Percentiles rank a stretch among this genome's conserved stretches.
Conservation (phyloP, 2,797 vertebrate genomes). For the Aldrovandia affinis region DNA sequence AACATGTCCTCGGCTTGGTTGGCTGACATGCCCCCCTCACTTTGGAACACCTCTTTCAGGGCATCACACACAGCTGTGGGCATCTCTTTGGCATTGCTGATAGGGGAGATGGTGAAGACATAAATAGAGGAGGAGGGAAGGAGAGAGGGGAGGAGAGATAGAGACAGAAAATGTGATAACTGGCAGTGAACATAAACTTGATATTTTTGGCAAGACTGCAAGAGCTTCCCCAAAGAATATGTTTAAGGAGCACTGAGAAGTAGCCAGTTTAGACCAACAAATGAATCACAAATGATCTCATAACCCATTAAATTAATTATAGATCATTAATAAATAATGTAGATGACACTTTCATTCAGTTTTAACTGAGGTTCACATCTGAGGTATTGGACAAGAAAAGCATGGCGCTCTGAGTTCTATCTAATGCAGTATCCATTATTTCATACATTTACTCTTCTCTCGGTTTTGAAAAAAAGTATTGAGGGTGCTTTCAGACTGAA, state of each 20-base stretch:
- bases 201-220: background rate
- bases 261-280: slow-evolving; percentile 2
- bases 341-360: too few relatives aligned
- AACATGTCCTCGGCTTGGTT: slow-evolving; percentile 76
- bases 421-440: background rate
- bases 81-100: slow-evolving; percentile 90
- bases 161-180: background rate
- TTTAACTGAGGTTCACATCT: background rate
- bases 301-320: background rate
- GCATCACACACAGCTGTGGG: slow-evolving; percentile 79
- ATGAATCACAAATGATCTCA: background rate
- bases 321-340: too few relatives aligned
- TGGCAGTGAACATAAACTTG: background rate
- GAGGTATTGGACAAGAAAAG: background rate
- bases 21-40: slow-evolving; percentile 74
- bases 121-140: background rate
- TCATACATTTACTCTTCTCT: background rate
- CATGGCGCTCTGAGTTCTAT: background rate
- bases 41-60: slow-evolving; percentile 73
- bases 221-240: background rate
- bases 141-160: background rate
- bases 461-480: background rate
- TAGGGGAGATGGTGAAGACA: background rate
- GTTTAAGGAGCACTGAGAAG: background rate
- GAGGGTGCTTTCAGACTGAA: background rate